Conservation (phyloP, 2,113 vertebrate genomes). For the Numenius arquata region DNA sequence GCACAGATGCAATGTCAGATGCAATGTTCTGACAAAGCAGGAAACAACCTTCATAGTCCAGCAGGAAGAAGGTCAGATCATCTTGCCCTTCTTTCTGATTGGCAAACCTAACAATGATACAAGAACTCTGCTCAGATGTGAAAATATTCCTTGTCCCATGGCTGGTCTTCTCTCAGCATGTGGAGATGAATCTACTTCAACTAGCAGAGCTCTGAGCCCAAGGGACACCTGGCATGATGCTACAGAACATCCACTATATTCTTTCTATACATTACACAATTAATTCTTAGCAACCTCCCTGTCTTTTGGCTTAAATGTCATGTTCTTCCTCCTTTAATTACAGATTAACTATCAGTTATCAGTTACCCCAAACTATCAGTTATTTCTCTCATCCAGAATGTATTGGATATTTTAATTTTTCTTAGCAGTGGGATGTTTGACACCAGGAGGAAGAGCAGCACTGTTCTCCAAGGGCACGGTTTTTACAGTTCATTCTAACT, state of each 20-base stretch:
- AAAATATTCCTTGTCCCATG: background rate
- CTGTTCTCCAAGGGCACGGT: background rate
- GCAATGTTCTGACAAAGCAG: background rate
- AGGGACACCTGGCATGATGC: background rate
- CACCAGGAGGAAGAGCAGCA: background rate
- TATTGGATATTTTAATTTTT: background rate
- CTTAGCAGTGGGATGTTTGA: background rate
- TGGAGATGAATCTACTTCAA: background rate
- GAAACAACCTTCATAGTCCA: slow-evolving; percentile 47
- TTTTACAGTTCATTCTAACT: background rate
- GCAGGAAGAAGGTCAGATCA: slow-evolving; percentile 56
- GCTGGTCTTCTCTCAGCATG: background rate
- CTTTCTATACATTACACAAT: background rate
- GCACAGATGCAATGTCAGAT: background rate
- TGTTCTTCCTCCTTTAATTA: background rate
- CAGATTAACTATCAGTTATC: background rate
- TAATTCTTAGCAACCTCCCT: background rate
- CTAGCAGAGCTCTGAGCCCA: background rate
- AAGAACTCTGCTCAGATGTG: slow-evolving; percentile 1
- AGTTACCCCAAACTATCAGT: background rate
- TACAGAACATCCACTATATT: background rate
- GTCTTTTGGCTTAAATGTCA: background rate
- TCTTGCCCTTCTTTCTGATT: slow-evolving; percentile 14
- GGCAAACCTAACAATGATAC: background rate
- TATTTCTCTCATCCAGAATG: background rate